phyloP scores from a whole-genome alignment of 1,140 invertebrate species.

The Papilio aristodemus region DNA sequence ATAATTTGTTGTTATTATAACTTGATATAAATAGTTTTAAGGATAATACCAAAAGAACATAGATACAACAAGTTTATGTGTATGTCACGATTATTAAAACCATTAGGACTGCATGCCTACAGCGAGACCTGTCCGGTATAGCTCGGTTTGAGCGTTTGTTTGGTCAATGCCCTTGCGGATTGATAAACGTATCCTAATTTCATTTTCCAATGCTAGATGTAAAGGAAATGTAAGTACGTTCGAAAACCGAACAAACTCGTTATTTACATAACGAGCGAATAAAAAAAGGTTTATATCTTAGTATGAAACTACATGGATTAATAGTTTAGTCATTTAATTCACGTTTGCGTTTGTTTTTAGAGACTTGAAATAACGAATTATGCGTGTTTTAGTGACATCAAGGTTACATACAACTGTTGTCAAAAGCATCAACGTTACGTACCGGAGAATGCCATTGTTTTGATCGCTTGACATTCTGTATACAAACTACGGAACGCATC shows the following conservation, averaged over 20 bases:
- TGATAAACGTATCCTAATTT: conserved; percentile 27
- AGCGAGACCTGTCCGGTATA: conserved; percentile 17
- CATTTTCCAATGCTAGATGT: conserved; percentile 4
- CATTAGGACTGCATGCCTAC: conserved; percentile 24
- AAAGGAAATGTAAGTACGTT: neutral
- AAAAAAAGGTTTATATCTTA: neutral
- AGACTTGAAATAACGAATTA: neutral
- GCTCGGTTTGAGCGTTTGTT: conserved; percentile 5
- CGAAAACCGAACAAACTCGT: neutral
- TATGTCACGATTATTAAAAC: conserved; percentile 22
- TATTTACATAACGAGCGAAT: neutral
- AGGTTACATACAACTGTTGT: conserved; percentile 41
- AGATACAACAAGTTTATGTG: neutral
- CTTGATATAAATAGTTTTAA: conserved; percentile 8
- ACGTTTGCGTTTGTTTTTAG: too few species aligned
- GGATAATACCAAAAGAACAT: neutral
- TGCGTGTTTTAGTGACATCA: neutral
- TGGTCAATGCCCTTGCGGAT: conserved; percentile 18
- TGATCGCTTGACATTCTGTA: conserved; percentile 38
- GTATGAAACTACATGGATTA: neutral
- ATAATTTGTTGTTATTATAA: neutral
- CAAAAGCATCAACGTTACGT: conserved; percentile 45
- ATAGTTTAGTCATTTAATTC: too few species aligned
- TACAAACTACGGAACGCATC: conserved; percentile 34
- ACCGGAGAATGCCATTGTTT: conserved; percentile 66